Percentiles rank a stretch among this genome's conserved stretches.
Conservation (phyloP, 2,888 invertebrate species). For the Drosophila mimica region DNA sequence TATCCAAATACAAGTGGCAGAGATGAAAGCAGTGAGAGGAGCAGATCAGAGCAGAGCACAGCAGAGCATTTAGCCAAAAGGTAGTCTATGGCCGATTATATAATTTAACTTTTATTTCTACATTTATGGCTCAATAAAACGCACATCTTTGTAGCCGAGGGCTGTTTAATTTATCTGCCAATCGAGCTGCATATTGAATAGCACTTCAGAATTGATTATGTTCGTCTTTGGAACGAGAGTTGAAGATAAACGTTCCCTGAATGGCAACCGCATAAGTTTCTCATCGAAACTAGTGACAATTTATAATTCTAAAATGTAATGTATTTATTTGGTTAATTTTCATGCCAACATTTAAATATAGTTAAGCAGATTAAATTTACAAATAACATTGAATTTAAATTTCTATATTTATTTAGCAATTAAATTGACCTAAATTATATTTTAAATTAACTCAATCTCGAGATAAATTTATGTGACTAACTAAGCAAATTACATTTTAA, state of each 20-base stretch:
- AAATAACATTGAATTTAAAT: constrained; percentile 11
- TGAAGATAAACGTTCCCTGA: constrained; percentile 63
- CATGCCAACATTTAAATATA: constrained; percentile 2
- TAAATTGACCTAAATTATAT: constrained; percentile 26
- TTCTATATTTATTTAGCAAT: constrained; percentile 16
- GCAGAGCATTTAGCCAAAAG: constrained; percentile 49
- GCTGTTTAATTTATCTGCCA: constrained; percentile 59
- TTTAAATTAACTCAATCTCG: constrained; percentile 16
- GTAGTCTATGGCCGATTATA: constrained; percentile 54
- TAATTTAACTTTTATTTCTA: constrained; percentile 77
- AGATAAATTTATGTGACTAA: neutral
- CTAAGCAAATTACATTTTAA: neutral
- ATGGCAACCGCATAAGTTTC: constrained; percentile 36
- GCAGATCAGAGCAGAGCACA: neutral
- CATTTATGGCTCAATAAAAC: constrained; percentile 77
- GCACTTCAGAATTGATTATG: constrained; percentile 55
- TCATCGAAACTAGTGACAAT: constrained; percentile 6
- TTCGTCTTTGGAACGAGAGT: constrained; percentile 1
- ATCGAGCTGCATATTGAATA: constrained; percentile 58
- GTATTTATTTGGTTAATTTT: constrained; percentile 11
- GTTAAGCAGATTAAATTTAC: neutral
- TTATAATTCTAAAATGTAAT: constrained; percentile 15
- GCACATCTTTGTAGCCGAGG: constrained; percentile 32
- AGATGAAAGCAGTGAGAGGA: neutral
- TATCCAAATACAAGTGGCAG: constrained; percentile 5